These are phyloP conservation scores for Apis dorsata DNA, from an alignment of 1,140 invertebrate species.

Conservation along the genomic window DNA sequence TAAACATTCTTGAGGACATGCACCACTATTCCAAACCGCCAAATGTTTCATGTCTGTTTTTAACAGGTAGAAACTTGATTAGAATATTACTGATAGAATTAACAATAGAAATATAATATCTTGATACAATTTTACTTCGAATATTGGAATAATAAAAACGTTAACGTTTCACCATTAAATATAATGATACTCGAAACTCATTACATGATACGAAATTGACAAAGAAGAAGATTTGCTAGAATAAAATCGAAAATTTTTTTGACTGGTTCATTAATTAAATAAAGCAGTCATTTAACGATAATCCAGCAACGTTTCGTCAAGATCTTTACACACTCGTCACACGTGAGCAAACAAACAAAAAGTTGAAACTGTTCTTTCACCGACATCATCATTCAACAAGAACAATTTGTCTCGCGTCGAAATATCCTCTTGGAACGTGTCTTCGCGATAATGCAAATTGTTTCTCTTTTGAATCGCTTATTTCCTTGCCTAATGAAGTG, in stretches of 20 bases:
- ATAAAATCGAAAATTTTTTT: too few relatives aligned
- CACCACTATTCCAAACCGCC: too few relatives aligned
- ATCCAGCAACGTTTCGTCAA: neutral
- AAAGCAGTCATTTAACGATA: too few relatives aligned
- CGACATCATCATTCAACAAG: neutral
- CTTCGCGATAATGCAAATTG: slow-evolving; percentile 8
- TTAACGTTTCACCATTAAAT: too few relatives aligned
- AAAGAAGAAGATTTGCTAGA: too few relatives aligned
- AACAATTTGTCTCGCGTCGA: neutral
- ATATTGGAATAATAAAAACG: too few relatives aligned
- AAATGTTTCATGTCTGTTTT: neutral
- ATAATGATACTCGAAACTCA: too few relatives aligned
- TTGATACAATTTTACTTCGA: too few relatives aligned
- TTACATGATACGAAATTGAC: too few relatives aligned
- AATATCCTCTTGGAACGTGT: neutral
- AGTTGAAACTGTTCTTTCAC: neutral
- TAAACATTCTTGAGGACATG: neutral
- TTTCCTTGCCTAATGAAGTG: neutral
- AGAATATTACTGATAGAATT: neutral
- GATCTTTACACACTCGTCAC: neutral
- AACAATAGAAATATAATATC: too few relatives aligned
- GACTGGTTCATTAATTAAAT: too few relatives aligned
- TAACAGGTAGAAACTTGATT: neutral
- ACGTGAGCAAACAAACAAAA: neutral
- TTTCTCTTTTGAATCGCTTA: neutral